These are phyloP conservation scores for Drosophila orosa DNA, from an alignment of 1,140 invertebrate genomes.

Conservation along the genomic window DNA sequence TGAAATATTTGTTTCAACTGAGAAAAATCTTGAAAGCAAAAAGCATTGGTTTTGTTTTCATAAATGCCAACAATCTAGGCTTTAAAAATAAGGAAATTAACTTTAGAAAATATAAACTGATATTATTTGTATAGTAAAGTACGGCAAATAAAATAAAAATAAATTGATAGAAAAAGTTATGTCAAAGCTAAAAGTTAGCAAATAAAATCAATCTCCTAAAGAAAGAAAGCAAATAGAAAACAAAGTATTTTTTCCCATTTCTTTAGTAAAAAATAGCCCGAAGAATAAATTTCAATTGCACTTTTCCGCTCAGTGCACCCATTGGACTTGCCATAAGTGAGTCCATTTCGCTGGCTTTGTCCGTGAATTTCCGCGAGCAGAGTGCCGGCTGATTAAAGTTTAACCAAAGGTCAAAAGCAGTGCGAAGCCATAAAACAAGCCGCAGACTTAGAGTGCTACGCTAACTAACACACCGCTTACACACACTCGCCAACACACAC, in stretches of 20 bases:
- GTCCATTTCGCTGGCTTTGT: constrained; percentile 24
- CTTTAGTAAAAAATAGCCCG: neutral
- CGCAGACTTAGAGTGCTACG: constrained; percentile 65
- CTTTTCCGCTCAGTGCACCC: neutral
- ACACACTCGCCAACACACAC: constrained; percentile 22
- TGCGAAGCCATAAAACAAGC: constrained; percentile 82
- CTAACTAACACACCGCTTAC: constrained; percentile 30
- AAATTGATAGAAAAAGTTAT: too few species aligned
- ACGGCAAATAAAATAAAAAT: too few species aligned
- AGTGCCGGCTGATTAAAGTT: constrained; percentile 69
- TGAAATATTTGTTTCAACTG: neutral
- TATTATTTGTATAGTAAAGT: too few species aligned
- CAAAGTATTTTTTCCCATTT: too few species aligned
- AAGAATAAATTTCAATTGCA: too few species aligned
- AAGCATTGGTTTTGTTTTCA: neutral
- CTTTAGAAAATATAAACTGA: neutral
- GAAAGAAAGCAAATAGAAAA: too few species aligned
- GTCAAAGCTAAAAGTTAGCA: too few species aligned
- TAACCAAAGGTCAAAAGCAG: constrained; percentile 80
- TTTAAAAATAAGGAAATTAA: neutral
- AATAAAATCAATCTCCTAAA: neutral
- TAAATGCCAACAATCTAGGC: rapidly evolving
- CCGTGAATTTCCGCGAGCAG: constrained; percentile 39
- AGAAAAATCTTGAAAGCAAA: neutral
- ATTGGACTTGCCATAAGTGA: constrained; percentile 18